Base-by-base conservation (phyloP, 2,888 invertebrate genomes). In the Orthonychiurus folsomi region DNA sequence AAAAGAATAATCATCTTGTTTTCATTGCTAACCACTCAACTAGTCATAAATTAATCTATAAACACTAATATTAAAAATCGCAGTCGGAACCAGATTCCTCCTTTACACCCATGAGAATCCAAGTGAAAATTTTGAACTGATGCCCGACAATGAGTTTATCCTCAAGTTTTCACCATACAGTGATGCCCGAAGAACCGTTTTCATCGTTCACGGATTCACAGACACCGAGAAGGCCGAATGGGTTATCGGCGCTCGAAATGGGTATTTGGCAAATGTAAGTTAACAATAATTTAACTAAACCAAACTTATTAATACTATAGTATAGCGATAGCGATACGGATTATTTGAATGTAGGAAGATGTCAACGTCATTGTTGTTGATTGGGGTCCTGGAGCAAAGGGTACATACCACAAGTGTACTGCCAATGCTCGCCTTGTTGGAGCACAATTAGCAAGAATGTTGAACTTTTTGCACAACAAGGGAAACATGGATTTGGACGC, bases 121-220 rank as follows among this genome's bases (percentile, higher is more conserved):
- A 9, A n/a, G 25, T 23, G 28, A 52, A 5, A 65, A 65, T 12
- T 69, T 66, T 50, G 72, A 72, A 48, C 65, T 72, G 1, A 21
- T 71, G 53, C 67, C 69, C 2, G 69, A 68, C 54, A 70, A 70
- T 50, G 70, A 72, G 52, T 56, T 66, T 9, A 66, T 72, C 0
- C 76, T 85, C 15, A 80, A 82, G 63, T 82, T 81, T 79, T 81
- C 81, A 0, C 82, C 83, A 70, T 85, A 81, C 72, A 75, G 81
- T n/a, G 77, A 81, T 0, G 74, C 73, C 1, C 77, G 81, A 54
- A 77, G 75, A 66, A 85, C 85, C 0, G 77, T 83, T 18, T 75
- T 85, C 72, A 83, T 85, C 25, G 80, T 84, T 0, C 85, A 85
- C 67, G 85, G 85, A 0, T 85, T 84, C 70, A 79, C 84, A 76